Evolutionary conservation across 2,888 invertebrate genomes (phyloP).

Genomic region (Callyntrura guangdongensis): DNA sequence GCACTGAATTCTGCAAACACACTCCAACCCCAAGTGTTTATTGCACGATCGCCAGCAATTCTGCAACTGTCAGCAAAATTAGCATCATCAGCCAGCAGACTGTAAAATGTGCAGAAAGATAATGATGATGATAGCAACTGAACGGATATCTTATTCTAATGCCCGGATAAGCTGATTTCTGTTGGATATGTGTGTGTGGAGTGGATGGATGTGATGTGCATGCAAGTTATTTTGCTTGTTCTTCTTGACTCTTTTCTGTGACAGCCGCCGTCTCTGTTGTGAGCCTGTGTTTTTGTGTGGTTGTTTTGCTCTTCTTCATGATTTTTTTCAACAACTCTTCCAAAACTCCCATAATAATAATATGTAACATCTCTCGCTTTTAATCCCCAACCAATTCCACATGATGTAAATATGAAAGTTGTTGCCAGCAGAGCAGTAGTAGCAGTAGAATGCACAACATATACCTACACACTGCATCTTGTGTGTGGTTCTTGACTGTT

Average conservation of each 20-base stretch:
- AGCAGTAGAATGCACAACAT: no score
- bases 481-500: neutral
- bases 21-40: neutral
- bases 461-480: no score
- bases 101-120: conserved; percentile 1
- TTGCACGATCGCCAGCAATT: conserved; percentile 27
- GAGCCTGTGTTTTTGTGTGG: neutral
- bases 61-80: conserved; percentile 16
- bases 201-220: conserved; percentile 10
- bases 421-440: neutral
- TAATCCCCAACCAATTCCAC: neutral
- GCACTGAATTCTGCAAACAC: neutral
- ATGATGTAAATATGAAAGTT: neutral
- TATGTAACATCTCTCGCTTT: neutral
- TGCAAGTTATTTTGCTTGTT: conserved; percentile 18
- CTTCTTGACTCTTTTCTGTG: neutral
- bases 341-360: no score
- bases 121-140: conserved; percentile 1
- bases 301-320: neutral
- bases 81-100: neutral
- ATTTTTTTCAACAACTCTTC: neutral
- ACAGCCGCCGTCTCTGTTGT: neutral
- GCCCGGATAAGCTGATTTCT: conserved; percentile 23
- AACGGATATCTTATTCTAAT: conserved; percentile 24
- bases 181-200: neutral